phyloP scores from a whole-genome alignment of 2,113 vertebrate species.

The Corapipo altera region DNA sequence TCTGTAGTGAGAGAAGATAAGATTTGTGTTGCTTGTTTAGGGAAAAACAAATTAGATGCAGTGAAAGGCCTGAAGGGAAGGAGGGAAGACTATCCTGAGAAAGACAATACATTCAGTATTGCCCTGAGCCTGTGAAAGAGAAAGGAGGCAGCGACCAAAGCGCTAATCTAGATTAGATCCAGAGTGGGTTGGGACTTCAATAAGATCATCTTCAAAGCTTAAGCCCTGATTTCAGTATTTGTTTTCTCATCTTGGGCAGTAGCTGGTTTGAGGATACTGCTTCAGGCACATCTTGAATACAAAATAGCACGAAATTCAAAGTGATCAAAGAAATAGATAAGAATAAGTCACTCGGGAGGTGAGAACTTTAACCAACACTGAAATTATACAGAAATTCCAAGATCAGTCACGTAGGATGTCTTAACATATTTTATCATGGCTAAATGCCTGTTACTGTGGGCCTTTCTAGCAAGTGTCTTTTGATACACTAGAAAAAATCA shows the following conservation, averaged over 20 bases:
- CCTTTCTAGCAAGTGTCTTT: background rate
- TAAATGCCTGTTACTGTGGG: background rate
- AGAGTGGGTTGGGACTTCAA: background rate
- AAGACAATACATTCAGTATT: background rate
- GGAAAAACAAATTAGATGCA: background rate
- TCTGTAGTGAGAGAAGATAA: conserved; percentile 6
- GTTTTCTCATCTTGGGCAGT: background rate
- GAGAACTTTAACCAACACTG: background rate
- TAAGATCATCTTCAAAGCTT: conserved; percentile 11
- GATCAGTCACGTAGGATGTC: background rate
- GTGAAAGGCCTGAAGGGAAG: conserved; percentile 44
- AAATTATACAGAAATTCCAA: background rate
- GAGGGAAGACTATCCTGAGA: background rate
- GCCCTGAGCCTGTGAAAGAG: background rate
- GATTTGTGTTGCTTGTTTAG: background rate
- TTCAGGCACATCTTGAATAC: background rate
- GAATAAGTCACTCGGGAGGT: background rate
- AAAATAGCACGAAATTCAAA: background rate
- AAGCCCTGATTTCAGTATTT: background rate
- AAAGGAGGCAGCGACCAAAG: background rate
- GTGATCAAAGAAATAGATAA: background rate
- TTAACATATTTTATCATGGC: background rate
- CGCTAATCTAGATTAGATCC: conserved; percentile 35
- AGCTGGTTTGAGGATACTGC: background rate
- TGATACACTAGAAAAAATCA: background rate